Evolutionary conservation across 2,888 invertebrate species (phyloP).

Genomic region (Polydrusus tereticollis): DNA sequence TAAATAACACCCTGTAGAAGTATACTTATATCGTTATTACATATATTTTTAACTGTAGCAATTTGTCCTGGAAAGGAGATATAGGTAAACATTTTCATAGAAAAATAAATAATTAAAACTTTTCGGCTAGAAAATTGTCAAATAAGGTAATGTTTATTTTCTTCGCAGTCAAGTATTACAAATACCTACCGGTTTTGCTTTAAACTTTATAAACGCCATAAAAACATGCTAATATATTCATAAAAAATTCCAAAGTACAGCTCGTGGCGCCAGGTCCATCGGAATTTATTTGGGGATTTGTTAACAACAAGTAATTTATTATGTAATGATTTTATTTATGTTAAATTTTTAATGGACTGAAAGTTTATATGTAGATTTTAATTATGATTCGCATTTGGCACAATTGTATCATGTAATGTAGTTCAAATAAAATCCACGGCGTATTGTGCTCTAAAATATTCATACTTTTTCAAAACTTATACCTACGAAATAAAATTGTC

Average conservation of each 20-base stretch:
- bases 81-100: too few species aligned
- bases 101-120: too few species aligned
- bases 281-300: conserved; percentile 32
- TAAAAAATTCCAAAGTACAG: conserved; percentile 38
- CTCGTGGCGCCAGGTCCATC: conserved; percentile 30
- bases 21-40: too few species aligned
- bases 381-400: conserved; percentile 3
- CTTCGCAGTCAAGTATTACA: background rate
- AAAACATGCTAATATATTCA: conserved; percentile 39
- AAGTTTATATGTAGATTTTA: conserved; percentile 16
- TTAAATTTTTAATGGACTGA: conserved; percentile 26
- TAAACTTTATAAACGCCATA: conserved; percentile 37
- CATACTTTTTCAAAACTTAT: too few species aligned
- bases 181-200: conserved; percentile 15
- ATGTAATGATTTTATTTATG: conserved; percentile 26
- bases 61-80: too few species aligned
- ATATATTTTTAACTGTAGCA: too few species aligned
- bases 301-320: conserved; percentile 28
- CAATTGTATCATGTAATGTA: background rate
- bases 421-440: background rate
- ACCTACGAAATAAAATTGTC: too few species aligned
- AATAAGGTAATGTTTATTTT: conserved; percentile 23
- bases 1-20: too few species aligned
- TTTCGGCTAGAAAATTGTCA: too few species aligned
- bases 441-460: background rate